These are phyloP conservation scores for Elachura formosa DNA, from an alignment of 2,113 vertebrate species.

Conservation along the genomic window DNA sequence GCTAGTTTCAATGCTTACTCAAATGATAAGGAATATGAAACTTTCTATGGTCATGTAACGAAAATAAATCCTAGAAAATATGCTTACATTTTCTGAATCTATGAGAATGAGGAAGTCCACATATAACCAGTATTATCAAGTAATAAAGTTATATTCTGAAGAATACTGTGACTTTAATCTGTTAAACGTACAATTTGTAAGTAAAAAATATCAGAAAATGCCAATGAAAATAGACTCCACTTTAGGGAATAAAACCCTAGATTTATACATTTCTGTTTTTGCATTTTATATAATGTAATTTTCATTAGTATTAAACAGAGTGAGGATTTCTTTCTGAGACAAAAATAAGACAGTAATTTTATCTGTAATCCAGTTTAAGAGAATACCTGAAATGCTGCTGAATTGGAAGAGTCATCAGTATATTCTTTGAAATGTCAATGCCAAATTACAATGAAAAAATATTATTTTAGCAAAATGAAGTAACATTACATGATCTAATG, in stretches of 20 bases:
- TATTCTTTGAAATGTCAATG: not conserved
- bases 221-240: not conserved
- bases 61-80: not conserved
- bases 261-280: not conserved
- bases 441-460: not conserved
- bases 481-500: not conserved
- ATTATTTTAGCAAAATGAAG: not conserved
- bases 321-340: not conserved
- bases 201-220: not conserved
- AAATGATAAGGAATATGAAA: not conserved
- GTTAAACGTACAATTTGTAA: not conserved
- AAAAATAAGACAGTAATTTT: not conserved
- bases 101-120: rapidly evolving
- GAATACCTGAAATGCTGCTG: not conserved
- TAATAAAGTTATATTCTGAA: not conserved
- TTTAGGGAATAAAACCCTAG: not conserved
- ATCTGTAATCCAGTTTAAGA: not conserved
- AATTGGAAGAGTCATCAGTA: not conserved
- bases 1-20: not conserved
- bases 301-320: not conserved
- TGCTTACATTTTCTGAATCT: not conserved
- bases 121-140: not conserved
- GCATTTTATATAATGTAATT: not conserved
- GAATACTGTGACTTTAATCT: not conserved
- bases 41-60: not conserved